A percentile compares a stretch with the other conserved stretches of the same genome.
Evolutionary conservation across 2,888 invertebrate genomes (phyloP).

Genomic region (Ceraclea dissimilis): DNA sequence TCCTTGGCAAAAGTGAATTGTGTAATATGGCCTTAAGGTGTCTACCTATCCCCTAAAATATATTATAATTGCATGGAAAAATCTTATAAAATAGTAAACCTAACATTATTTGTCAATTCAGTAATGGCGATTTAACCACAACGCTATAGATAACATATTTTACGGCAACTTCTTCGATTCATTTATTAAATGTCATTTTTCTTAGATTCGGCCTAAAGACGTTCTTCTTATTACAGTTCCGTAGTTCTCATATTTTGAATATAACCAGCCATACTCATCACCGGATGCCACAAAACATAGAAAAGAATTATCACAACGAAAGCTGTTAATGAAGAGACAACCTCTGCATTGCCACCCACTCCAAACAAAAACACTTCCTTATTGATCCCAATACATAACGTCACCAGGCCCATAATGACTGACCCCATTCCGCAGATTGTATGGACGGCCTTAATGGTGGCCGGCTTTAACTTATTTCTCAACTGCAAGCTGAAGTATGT

Average conservation of each 20-base stretch:
- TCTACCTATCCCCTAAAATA: too few relatives aligned
- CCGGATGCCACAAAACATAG: slow-evolving; percentile 9
- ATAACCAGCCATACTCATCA: slow-evolving; percentile 9
- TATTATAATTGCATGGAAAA: too few relatives aligned
- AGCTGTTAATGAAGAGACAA: slow-evolving; percentile 5
- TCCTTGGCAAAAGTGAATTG: too few relatives aligned
- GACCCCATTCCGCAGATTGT: slow-evolving; percentile 46
- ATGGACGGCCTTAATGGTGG: slow-evolving; percentile 43
- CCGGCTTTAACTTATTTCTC: slow-evolving; percentile 42
- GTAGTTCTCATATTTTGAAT: slow-evolving; percentile 18
- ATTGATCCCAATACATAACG: slow-evolving; percentile 40
- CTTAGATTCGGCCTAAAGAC: too few relatives aligned
- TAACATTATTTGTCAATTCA: too few relatives aligned
- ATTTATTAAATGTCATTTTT: too few relatives aligned
- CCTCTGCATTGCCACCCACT: too few relatives aligned
- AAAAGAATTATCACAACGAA: slow-evolving; percentile 11
- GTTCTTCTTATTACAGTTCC: not conserved
- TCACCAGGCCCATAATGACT: slow-evolving; percentile 45
- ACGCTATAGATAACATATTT: too few relatives aligned
- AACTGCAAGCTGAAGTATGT: slow-evolving; percentile 47
- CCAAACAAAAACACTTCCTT: slow-evolving; percentile 27
- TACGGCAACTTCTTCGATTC: too few relatives aligned
- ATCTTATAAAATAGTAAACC: too few relatives aligned
- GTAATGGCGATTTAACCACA: too few relatives aligned
- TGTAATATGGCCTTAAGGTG: too few relatives aligned